Conservation (phyloP, 2,888 invertebrate species). For the Melanostoma mellinum region DNA sequence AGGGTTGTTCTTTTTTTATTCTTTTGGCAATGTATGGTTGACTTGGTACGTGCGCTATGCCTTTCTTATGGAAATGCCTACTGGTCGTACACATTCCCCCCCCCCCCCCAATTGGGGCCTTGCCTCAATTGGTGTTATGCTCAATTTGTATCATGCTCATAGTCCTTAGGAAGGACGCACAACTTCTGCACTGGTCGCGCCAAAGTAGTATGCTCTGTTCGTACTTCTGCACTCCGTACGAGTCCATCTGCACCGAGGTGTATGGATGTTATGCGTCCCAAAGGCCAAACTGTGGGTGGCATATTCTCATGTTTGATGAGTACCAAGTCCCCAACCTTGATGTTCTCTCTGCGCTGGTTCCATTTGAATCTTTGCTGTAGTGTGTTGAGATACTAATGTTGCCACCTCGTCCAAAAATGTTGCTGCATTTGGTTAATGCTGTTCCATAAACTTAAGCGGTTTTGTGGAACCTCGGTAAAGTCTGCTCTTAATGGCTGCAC, state of each 20-base stretch:
- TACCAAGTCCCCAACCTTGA: neutral
- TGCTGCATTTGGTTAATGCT: no score
- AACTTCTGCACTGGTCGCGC: slow-evolving; percentile 29
- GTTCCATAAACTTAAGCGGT: no score
- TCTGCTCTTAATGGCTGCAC: slow-evolving; percentile 13
- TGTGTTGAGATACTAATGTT: no score
- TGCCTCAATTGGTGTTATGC: neutral
- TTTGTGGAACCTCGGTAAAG: no score
- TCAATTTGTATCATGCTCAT: slow-evolving; percentile 10
- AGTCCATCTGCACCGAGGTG: neutral
- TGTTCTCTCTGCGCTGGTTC: neutral
- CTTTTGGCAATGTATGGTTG: no score
- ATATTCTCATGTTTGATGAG: slow-evolving; percentile 19
- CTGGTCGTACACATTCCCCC: slow-evolving; percentile 1
- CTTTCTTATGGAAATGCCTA: no score
- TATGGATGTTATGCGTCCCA: neutral
- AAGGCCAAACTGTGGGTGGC: slow-evolving; percentile 24
- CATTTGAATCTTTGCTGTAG: no score
- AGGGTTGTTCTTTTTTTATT: no score
- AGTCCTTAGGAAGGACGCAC: slow-evolving; percentile 17
- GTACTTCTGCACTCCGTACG: slow-evolving; percentile 6
- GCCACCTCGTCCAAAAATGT: no score
- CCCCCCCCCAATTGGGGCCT: slow-evolving; percentile 32
- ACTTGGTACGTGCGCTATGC: no score
- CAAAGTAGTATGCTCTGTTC: slow-evolving; percentile 7